These are phyloP conservation scores for Boleophthalmus pectinirostris DNA, from an alignment of 2,113 vertebrate genomes.

Conservation along the genomic window DNA sequence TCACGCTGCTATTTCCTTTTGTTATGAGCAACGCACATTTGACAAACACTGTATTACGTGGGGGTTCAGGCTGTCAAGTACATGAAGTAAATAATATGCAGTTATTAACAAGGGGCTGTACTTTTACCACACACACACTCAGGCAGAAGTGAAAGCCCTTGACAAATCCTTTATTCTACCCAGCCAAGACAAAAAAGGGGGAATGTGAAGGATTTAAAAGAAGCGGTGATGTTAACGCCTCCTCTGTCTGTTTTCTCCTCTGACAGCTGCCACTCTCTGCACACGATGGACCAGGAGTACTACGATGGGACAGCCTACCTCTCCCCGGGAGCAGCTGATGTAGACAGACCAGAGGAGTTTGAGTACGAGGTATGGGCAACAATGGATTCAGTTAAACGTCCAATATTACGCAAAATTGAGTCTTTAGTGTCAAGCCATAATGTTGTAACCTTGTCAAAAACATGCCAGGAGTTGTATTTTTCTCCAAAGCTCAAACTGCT, in stretches of 20 bases:
- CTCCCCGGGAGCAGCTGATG: constrained; percentile 86
- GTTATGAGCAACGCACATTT: constrained; percentile 54
- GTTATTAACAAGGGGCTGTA: constrained; percentile 65
- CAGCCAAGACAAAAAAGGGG: constrained; percentile 51
- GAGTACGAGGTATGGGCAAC: constrained; percentile 91
- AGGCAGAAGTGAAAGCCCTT: constrained; percentile 51
- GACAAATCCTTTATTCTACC: constrained; percentile 66
- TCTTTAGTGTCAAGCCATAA: too few relatives aligned
- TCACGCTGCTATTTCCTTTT: constrained; percentile 62
- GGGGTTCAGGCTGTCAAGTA: constrained; percentile 58
- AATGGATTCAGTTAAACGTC: neutral
- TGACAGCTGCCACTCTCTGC: constrained; percentile 93
- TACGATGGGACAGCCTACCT: constrained; percentile 91
- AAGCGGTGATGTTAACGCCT: constrained; percentile 25
- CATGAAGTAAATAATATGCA: constrained; percentile 55
- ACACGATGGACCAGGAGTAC: constrained; percentile 90
- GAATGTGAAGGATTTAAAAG: constrained; percentile 34
- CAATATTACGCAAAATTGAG: too few relatives aligned
- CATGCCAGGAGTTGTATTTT: too few relatives aligned
- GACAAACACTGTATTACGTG: constrained; percentile 55
- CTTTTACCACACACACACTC: constrained; percentile 57
- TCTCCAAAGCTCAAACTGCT: too few relatives aligned
- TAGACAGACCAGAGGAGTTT: constrained; percentile 90
- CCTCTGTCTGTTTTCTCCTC: constrained; percentile 26
- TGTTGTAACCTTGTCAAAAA: too few relatives aligned